These are phyloP conservation scores for Monodelphis domestica DNA, from an alignment of 2,797 vertebrate genomes.

Conservation along the genomic window DNA sequence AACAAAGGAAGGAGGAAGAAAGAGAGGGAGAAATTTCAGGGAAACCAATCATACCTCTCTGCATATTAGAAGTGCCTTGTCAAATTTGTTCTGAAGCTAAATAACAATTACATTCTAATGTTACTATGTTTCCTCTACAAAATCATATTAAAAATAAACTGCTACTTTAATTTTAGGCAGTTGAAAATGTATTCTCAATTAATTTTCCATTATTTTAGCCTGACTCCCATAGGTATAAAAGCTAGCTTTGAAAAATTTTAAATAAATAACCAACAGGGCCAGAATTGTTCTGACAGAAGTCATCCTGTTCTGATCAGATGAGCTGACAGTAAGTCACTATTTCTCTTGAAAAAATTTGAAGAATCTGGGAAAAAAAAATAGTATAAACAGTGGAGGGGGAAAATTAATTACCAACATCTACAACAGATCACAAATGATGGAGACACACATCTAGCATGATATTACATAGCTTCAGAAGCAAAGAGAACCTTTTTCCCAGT, in stretches of 20 bases:
- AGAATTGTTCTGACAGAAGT: conserved; percentile 13
- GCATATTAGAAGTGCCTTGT: not conserved
- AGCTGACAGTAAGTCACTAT: not conserved
- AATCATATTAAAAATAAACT: not conserved
- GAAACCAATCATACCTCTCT: not conserved
- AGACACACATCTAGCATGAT: not conserved
- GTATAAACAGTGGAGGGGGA: conserved; percentile 9
- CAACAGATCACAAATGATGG: not conserved
- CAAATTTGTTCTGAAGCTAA: not conserved
- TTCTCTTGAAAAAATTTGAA: conserved; percentile 32
- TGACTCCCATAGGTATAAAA: conserved; percentile 34
- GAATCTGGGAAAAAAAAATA: conserved; percentile 41
- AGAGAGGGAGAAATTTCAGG: not conserved
- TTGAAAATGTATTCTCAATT: conserved; percentile 26
- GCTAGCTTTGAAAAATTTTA: conserved; percentile 12
- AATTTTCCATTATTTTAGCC: conserved; percentile 3
- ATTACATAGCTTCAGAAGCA: not conserved
- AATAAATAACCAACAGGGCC: not conserved
- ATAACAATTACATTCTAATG: conserved; percentile 38
- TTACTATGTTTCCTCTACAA: not conserved
- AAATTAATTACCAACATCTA: conserved; percentile 12
- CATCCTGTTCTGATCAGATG: conserved; percentile 15
- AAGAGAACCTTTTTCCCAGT: not conserved
- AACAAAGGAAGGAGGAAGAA: not conserved
- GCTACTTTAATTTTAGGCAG: conserved; percentile 27